phyloP scores from a whole-genome alignment of 2,888 invertebrate genomes.

The Xestia ashworthii region DNA sequence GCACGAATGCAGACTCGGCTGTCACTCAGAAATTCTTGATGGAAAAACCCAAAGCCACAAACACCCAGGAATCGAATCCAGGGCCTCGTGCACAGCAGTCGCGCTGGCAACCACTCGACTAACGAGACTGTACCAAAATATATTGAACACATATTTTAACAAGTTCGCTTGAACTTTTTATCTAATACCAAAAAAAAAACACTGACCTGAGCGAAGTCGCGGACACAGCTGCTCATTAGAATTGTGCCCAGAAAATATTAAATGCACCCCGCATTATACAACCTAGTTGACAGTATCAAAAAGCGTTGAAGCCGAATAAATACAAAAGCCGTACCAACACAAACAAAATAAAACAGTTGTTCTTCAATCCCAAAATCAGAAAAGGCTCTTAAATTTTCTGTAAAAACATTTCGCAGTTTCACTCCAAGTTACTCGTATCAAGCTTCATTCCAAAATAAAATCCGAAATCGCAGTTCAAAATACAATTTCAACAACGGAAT shows the following conservation, averaged over 20 bases:
- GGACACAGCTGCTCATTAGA: not conserved
- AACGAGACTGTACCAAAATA: too few species aligned
- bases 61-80: too few species aligned
- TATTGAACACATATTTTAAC: not conserved
- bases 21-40: too few species aligned
- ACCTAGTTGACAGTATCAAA: conserved; percentile 16
- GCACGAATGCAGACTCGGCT: too few species aligned
- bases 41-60: too few species aligned
- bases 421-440: conserved; percentile 33
- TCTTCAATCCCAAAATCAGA: conserved; percentile 16
- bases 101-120: too few species aligned
- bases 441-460: conserved; percentile 39
- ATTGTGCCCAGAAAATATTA: not conserved
- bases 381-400: conserved; percentile 27
- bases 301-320: conserved; percentile 21
- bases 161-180: not conserved
- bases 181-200: not conserved
- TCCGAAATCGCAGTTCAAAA: conserved; percentile 16
- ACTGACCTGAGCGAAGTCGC: not conserved
- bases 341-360: conserved; percentile 20
- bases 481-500: conserved; percentile 50
- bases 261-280: not conserved
- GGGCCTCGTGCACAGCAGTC: too few species aligned
- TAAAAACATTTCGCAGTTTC: conserved; percentile 32
- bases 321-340: conserved; percentile 10